Conservation (phyloP, 1,140 invertebrate genomes). For the Sinella curviseta region DNA sequence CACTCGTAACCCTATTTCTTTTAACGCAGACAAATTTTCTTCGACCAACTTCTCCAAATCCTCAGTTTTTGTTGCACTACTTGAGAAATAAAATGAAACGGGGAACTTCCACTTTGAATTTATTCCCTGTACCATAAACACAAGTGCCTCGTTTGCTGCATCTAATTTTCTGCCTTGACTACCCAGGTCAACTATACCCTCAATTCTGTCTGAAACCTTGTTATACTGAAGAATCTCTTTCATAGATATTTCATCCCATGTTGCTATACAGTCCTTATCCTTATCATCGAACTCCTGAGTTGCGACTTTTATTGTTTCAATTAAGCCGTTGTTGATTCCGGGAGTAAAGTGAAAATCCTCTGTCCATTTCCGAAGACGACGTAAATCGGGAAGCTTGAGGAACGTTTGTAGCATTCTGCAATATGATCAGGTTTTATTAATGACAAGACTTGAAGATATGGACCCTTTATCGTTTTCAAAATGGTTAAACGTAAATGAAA, state of each 20-base stretch:
- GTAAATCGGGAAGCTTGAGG: background rate
- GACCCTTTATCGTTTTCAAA: too few species aligned
- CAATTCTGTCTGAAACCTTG: background rate
- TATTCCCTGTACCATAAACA: constrained; percentile 20
- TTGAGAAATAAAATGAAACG: constrained; percentile 1
- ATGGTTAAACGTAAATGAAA: background rate
- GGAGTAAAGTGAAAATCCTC: background rate
- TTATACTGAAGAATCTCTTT: background rate
- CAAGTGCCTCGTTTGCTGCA: constrained; percentile 10
- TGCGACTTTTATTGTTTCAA: background rate
- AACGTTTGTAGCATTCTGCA: background rate
- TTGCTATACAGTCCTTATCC: background rate
- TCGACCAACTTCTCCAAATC: background rate
- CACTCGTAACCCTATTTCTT: background rate
- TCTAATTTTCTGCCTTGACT: background rate
- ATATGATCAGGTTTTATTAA: background rate
- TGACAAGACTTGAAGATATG: background rate
- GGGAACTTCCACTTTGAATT: background rate
- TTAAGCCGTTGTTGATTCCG: background rate
- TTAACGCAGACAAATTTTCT: background rate
- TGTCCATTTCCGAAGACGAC: background rate
- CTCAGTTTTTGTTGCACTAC: background rate
- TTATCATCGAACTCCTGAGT: background rate
- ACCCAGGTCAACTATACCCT: background rate
- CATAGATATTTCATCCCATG: constrained; percentile 16